Evolutionary conservation across 2,113 vertebrate species (phyloP).

Genomic region (Tauraco erythrolophus): DNA sequence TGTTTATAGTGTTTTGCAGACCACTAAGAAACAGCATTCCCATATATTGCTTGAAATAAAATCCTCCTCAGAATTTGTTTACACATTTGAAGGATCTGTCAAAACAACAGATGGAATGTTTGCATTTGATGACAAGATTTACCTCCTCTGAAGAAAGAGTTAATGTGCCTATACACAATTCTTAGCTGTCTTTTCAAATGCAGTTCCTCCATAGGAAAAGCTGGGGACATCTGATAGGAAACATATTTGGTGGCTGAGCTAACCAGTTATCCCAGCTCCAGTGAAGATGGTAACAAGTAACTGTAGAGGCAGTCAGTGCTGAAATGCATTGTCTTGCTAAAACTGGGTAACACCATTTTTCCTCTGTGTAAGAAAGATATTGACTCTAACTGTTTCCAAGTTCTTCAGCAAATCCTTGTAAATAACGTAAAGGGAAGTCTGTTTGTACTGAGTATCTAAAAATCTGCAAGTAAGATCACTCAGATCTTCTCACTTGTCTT

Average conservation of each 20-base stretch:
- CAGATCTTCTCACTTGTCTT: background rate
- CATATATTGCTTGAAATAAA: background rate
- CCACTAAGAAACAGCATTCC: background rate
- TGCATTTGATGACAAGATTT: background rate
- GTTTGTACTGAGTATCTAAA: background rate
- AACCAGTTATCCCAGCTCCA: background rate
- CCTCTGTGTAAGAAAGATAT: background rate
- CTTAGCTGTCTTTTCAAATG: background rate
- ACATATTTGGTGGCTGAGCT: background rate
- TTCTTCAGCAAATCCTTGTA: background rate
- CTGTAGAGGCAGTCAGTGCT: background rate
- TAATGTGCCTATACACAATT: background rate
- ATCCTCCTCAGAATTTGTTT: background rate
- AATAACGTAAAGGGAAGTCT: background rate
- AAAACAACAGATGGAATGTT: background rate
- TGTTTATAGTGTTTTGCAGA: background rate
- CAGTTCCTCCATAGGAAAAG: background rate
- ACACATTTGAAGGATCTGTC: background rate
- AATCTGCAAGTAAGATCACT: background rate
- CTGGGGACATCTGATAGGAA: background rate
- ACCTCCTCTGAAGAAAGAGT: background rate
- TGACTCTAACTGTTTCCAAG: background rate
- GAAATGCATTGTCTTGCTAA: background rate
- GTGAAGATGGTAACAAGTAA: background rate
- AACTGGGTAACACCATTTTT: background rate